Evolutionary conservation across 53 echinoderm and acorn worm species (phyloP).

Genomic region (Henricia sp.): DNA sequence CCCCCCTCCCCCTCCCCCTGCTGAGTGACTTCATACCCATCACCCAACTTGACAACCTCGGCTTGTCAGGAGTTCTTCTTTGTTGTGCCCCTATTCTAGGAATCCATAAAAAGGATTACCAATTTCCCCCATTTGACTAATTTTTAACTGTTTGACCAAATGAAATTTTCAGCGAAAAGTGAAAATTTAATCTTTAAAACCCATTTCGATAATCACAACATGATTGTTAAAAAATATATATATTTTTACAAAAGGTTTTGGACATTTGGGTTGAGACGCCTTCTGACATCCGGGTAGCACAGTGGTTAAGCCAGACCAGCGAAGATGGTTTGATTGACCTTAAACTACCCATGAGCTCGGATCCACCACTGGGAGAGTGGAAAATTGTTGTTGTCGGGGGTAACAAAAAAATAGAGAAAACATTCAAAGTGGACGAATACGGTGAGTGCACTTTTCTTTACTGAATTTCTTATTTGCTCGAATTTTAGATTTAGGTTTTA

Average conservation of each 20-base stretch:
- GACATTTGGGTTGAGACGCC: slow-evolving; percentile 90
- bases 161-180: too few relatives aligned
- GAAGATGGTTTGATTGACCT: slow-evolving; percentile 82
- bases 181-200: too few relatives aligned
- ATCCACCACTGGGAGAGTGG: slow-evolving; percentile 86
- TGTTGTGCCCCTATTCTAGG: too few relatives aligned
- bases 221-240: background rate
- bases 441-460: slow-evolving; percentile 62
- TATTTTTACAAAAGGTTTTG: slow-evolving; percentile 41
- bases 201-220: background rate
- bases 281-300: slow-evolving; percentile 69
- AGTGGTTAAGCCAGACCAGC: slow-evolving; percentile 79
- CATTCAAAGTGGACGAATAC: slow-evolving; percentile 91
- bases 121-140: too few relatives aligned
- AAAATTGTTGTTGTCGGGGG: slow-evolving; percentile 68
- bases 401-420: slow-evolving; percentile 53
- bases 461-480: too few relatives aligned
- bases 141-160: too few relatives aligned
- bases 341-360: slow-evolving; percentile 74
- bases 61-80: too few relatives aligned
- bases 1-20: too few relatives aligned
- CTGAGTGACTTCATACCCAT: too few relatives aligned
- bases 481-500: too few relatives aligned
- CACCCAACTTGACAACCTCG: too few relatives aligned
- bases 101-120: too few relatives aligned